A percentile compares a stretch with the other conserved stretches of the same genome.
These are phyloP conservation scores for Charaxes varanes DNA, from an alignment of 1,140 invertebrate species.

Conservation along the genomic window DNA sequence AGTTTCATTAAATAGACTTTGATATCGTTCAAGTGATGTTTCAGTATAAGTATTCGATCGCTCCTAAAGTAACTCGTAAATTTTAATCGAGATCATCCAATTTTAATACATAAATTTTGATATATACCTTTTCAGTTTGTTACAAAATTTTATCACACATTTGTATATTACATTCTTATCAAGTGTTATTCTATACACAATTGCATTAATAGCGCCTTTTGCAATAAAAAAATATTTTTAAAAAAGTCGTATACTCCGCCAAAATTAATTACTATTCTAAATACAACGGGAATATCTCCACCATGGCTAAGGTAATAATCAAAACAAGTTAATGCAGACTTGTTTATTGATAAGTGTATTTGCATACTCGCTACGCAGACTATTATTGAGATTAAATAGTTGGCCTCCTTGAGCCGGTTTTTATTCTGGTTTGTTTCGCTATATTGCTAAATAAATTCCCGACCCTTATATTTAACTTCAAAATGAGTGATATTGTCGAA, in stretches of 20 bases:
- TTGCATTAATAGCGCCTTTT: background rate
- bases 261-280: constrained; percentile 67
- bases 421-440: background rate
- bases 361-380: constrained; percentile 39
- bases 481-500: constrained; percentile 32
- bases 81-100: too few species aligned
- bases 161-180: background rate
- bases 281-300: constrained; percentile 58
- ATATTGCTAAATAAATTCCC: background rate
- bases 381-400: constrained; percentile 1
- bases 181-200: background rate
- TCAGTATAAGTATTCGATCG: too few species aligned
- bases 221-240: constrained; percentile 6
- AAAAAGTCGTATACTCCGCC: constrained; percentile 31
- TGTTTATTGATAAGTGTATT: constrained; percentile 19
- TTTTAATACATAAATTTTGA: too few species aligned
- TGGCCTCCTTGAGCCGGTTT: constrained; percentile 8
- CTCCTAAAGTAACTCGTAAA: too few species aligned
- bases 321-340: constrained; percentile 1
- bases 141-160: background rate
- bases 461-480: constrained; percentile 3
- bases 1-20: too few species aligned
- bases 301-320: constrained; percentile 65
- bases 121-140: too few species aligned
- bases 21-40: too few species aligned